phyloP scores from a whole-genome alignment of 2,113 vertebrate genomes.

The Coregonus clupeaformis region DNA sequence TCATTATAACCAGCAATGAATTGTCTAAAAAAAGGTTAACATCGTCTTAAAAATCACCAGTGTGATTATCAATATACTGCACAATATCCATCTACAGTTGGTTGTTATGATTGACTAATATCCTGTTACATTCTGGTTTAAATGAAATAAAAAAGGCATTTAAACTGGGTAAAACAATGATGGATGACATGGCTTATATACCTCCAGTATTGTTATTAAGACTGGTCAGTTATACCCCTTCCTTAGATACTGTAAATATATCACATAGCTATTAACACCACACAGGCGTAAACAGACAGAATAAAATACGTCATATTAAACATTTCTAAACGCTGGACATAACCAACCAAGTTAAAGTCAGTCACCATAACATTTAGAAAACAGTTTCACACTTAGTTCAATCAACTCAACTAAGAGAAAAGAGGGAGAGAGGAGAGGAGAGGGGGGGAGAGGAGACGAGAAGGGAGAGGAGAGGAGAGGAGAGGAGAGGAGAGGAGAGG shows the following conservation, averaged over 20 bases:
- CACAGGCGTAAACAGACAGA: background rate
- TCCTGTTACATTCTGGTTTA: too few species aligned
- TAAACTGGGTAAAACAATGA: too few species aligned
- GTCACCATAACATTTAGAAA: background rate
- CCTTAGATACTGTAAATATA: background rate
- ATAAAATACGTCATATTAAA: background rate
- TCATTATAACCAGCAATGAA: background rate
- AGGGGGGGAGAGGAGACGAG: too few species aligned
- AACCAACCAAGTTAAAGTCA: background rate
- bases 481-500: conserved; percentile 3
- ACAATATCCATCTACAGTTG: too few species aligned
- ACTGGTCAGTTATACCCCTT: background rate
- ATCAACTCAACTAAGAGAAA: too few species aligned
- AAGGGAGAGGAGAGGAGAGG: background rate
- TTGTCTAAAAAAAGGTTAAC: background rate
- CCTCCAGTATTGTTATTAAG: background rate
- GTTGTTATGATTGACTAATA: too few species aligned
- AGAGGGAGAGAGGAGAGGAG: background rate
- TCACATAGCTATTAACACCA: background rate
- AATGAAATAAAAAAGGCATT: too few species aligned
- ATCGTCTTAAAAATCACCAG: background rate
- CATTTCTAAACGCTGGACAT: background rate
- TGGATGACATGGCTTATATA: too few species aligned
- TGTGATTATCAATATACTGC: too few species aligned
- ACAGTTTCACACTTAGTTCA: too few species aligned